Evolutionary conservation across 2,888 invertebrate species (phyloP).

Genomic region (Acanthosepion esculentum): DNA sequence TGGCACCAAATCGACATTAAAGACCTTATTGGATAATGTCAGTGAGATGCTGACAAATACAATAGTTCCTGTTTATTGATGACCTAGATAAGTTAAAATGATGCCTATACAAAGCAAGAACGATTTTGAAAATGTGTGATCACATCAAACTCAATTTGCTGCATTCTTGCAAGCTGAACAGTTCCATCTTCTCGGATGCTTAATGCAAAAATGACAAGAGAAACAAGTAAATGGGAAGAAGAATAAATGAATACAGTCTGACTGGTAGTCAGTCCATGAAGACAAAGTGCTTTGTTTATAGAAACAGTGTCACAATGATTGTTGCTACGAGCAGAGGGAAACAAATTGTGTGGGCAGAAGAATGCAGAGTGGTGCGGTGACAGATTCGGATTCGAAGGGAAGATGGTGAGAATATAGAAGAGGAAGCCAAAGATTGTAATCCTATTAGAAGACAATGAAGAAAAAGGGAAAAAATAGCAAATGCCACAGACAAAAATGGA

Average conservation of each 20-base stretch:
- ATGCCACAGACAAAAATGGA: not conserved
- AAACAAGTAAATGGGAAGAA: not conserved
- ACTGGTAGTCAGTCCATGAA: not conserved
- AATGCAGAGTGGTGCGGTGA: not conserved
- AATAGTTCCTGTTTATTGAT: not conserved
- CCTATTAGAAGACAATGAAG: not conserved
- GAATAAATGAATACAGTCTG: not conserved
- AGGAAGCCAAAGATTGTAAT: not conserved
- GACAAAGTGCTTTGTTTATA: conserved; percentile 33
- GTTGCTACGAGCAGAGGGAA: not conserved
- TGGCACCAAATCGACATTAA: too few species aligned
- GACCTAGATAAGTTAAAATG: not conserved
- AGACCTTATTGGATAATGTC: too few species aligned
- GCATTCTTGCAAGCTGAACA: not conserved
- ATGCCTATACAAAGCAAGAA: not conserved
- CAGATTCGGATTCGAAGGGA: not conserved
- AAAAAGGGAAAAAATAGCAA: not conserved
- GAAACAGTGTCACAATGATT: conserved; percentile 22
- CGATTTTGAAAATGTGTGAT: not conserved
- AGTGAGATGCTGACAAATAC: not conserved
- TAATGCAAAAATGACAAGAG: conserved; percentile 7
- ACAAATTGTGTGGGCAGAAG: not conserved
- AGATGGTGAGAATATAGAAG: not conserved
- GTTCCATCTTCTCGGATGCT: not conserved
- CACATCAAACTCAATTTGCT: conserved; percentile 17